phyloP scores from a whole-genome alignment of 2,888 invertebrate genomes.

The Blastobasis lacticolella region DNA sequence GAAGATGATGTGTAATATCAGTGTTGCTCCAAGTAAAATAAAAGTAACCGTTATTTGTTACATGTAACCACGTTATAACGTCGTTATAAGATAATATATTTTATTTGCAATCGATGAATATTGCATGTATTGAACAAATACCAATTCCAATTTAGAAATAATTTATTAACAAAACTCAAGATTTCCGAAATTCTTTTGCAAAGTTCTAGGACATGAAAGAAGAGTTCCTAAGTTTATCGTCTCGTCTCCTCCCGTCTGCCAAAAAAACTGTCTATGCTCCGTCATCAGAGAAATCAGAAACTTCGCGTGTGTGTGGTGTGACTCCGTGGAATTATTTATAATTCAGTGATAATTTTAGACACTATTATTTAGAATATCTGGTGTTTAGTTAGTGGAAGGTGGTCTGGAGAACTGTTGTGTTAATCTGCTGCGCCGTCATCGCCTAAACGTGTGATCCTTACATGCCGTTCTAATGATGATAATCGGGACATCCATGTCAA shows the following conservation, averaged over 20 bases:
- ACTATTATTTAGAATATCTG: constrained; percentile 39
- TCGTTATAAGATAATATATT: not conserved
- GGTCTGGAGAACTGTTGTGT: constrained; percentile 39
- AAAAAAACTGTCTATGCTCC: constrained; percentile 54
- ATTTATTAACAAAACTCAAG: too few species aligned
- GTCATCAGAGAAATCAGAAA: constrained; percentile 37
- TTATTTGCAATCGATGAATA: too few species aligned
- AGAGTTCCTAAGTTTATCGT: too few species aligned
- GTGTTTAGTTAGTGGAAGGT: constrained; percentile 43
- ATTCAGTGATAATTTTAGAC: constrained; percentile 59
- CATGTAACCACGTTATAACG: not conserved
- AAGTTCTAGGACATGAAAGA: too few species aligned
- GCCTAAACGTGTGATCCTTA: constrained; percentile 67
- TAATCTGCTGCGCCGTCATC: constrained; percentile 37
- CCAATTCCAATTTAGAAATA: too few species aligned
- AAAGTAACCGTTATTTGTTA: not conserved
- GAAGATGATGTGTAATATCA: constrained; percentile 65
- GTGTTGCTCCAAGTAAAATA: constrained; percentile 27
- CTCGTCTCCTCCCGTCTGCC: constrained; percentile 1
- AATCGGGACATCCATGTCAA: constrained; percentile 50
- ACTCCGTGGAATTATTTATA: constrained; percentile 57
- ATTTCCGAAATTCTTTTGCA: too few species aligned
- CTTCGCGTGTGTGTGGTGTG: constrained; percentile 58
- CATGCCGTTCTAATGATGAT: constrained; percentile 41
- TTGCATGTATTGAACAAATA: too few species aligned